These are phyloP conservation scores for Scolopax rusticola DNA, from an alignment of 2,797 vertebrate genomes.

Conservation along the genomic window DNA sequence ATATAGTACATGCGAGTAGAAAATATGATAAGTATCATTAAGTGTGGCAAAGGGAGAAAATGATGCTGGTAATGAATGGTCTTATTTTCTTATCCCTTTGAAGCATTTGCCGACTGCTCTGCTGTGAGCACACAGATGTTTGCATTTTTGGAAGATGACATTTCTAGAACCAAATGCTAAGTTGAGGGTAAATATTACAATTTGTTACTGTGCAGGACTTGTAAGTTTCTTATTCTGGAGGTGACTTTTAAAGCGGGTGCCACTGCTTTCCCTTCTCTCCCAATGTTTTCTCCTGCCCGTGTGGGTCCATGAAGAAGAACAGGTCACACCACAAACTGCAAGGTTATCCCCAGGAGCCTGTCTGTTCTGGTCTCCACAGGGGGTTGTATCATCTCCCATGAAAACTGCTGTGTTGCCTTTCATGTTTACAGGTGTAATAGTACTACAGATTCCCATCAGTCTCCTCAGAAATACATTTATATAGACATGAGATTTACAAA, in stretches of 20 bases:
- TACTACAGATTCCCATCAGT: background rate
- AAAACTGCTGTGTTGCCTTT: background rate
- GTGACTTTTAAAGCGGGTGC: background rate
- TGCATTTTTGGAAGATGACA: constrained; percentile 72
- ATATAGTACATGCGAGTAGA: constrained; percentile 34
- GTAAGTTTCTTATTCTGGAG: constrained; percentile 30
- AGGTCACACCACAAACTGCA: fast-evolving
- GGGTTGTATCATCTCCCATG: background rate
- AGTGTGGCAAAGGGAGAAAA: constrained; percentile 15
- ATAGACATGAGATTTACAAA: background rate
- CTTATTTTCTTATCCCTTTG: constrained; percentile 41
- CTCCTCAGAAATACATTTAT: background rate
- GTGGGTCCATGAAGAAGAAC: background rate
- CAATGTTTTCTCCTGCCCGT: fast-evolving
- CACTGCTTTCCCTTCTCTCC: background rate
- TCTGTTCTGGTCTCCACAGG: fast-evolving
- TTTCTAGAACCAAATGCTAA: constrained; percentile 75
- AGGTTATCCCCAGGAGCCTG: background rate
- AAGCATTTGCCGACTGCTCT: constrained; percentile 37
- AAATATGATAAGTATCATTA: constrained; percentile 56
- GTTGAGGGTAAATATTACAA: constrained; percentile 72
- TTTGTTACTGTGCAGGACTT: constrained; percentile 51
- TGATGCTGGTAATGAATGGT: background rate
- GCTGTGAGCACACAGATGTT: constrained; percentile 54
- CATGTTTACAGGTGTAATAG: background rate